Evolutionary conservation across 2,797 vertebrate genomes (phyloP).

Genomic region (Poecilia velifera): DNA sequence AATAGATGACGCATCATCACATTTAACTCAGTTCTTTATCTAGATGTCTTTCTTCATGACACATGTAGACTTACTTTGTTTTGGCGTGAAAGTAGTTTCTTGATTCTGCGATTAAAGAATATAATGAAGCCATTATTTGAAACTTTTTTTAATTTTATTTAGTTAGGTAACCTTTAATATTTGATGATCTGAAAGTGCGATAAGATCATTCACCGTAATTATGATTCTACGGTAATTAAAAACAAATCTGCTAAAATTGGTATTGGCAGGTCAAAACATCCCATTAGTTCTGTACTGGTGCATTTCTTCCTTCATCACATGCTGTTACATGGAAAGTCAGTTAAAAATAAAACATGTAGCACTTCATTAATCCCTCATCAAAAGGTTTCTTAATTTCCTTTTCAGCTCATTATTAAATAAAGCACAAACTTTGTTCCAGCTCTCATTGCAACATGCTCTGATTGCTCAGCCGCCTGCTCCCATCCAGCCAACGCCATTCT

Average conservation of each 20-base stretch:
- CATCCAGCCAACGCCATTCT: conserved; percentile 25
- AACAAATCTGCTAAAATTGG: neutral
- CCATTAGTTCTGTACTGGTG: neutral
- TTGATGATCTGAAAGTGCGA: neutral
- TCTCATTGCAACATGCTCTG: conserved; percentile 12
- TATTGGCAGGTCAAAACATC: too few relatives aligned
- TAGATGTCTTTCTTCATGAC: neutral
- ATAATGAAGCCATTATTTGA: neutral
- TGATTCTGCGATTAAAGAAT: neutral
- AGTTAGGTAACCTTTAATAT: neutral
- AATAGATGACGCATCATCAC: neutral
- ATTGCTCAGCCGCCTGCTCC: conserved; percentile 31
- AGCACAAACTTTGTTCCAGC: conserved; percentile 25
- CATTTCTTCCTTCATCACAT: neutral
- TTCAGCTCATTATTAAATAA: conserved; percentile 9
- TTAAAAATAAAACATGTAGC: conserved; percentile 15
- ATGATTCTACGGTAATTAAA: neutral
- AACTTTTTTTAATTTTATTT: neutral
- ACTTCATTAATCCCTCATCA: conserved; percentile 6
- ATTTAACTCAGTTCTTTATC: neutral
- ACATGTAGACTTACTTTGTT: neutral
- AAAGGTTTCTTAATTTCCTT: conserved; percentile 1
- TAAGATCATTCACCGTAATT: neutral
- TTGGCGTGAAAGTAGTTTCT: neutral
- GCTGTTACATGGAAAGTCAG: neutral